These are phyloP conservation scores for Gryllus bimaculatus DNA, from an alignment of 1,140 invertebrate genomes.

Conservation along the genomic window DNA sequence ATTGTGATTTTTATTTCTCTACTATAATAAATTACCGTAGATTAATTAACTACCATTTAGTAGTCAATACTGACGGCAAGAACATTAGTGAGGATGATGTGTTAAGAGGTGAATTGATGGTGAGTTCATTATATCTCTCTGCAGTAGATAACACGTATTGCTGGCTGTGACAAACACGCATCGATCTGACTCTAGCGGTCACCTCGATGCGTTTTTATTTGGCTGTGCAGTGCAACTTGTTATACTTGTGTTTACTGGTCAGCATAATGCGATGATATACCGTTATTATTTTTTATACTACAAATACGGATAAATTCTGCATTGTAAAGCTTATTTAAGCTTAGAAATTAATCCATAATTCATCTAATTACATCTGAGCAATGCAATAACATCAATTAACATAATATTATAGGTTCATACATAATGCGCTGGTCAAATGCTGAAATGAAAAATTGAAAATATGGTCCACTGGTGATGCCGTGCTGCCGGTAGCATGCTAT, in stretches of 20 bases:
- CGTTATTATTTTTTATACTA: not conserved
- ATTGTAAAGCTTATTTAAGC: constrained; percentile 1
- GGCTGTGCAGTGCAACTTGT: not conserved
- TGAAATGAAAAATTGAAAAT: not conserved
- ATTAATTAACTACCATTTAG: too few species aligned
- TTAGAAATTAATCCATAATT: not conserved
- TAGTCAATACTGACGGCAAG: too few species aligned
- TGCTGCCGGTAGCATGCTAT: too few species aligned
- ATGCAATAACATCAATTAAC: not conserved
- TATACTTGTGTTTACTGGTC: not conserved
- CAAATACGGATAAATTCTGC: not conserved
- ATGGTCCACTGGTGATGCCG: not conserved
- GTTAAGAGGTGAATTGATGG: too few species aligned
- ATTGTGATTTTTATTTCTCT: too few species aligned
- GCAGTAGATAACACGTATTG: too few species aligned
- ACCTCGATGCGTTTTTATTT: not conserved
- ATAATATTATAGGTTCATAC: not conserved
- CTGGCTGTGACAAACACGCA: too few species aligned
- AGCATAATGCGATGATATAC: not conserved
- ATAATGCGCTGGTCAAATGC: not conserved
- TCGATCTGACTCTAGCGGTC: too few species aligned
- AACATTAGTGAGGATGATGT: too few species aligned
- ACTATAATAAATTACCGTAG: too few species aligned
- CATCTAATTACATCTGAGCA: not conserved
- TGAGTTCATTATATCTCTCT: too few species aligned